phyloP scores from a whole-genome alignment of 2,797 vertebrate genomes.

The Liparis tanakae region DNA sequence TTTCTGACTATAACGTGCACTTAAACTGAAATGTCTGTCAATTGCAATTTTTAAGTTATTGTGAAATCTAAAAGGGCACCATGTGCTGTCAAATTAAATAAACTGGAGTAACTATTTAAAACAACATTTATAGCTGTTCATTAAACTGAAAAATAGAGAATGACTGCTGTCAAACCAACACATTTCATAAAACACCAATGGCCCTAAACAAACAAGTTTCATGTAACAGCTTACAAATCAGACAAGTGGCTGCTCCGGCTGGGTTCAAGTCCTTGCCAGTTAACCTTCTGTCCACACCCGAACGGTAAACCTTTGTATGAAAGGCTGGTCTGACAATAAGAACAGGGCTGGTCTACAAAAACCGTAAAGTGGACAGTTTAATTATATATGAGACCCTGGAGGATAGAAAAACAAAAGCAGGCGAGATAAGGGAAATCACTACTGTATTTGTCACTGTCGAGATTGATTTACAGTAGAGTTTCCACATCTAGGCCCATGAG shows the following conservation, averaged over 20 bases:
- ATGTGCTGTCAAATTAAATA: not conserved
- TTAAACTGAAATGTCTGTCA: not conserved
- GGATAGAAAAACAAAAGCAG: slow-evolving; percentile 32
- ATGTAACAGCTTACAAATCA: not conserved
- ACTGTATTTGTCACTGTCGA: slow-evolving; percentile 26
- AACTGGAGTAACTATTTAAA: not conserved
- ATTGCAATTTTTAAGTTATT: not conserved
- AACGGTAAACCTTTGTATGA: slow-evolving; percentile 31
- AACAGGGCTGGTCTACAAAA: slow-evolving; percentile 39
- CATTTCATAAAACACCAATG: not conserved
- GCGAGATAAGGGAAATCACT: slow-evolving; percentile 33
- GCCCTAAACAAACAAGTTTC: not conserved
- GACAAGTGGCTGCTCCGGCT: slow-evolving; percentile 3
- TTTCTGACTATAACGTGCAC: too few relatives aligned
- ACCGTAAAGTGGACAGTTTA: slow-evolving; percentile 27
- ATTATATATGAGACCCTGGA: not conserved
- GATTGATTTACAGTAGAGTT: slow-evolving; percentile 40
- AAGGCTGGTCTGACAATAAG: slow-evolving; percentile 20
- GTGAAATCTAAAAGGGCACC: not conserved
- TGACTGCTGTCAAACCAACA: not conserved
- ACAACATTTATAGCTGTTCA: not conserved
- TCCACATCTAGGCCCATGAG: slow-evolving; percentile 48
- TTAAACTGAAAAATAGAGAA: not conserved
- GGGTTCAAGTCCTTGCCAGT: slow-evolving; percentile 33
- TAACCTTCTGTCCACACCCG: slow-evolving; percentile 12